phyloP scores from a whole-genome alignment of 2,113 vertebrate species.

The Python bivittatus region DNA sequence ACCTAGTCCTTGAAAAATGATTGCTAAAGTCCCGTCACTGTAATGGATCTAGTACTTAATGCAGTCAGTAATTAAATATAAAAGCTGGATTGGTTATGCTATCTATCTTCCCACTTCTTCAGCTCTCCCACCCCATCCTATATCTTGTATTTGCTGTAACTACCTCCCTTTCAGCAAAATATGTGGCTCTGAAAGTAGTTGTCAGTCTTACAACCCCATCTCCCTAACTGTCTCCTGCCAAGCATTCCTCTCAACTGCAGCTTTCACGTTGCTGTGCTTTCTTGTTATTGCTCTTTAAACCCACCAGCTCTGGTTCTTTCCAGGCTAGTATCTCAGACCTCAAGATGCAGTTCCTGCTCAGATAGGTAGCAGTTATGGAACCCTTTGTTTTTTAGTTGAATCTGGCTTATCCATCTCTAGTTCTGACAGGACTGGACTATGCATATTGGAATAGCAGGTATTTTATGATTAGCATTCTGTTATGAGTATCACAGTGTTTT shows the following conservation, averaged over 20 bases:
- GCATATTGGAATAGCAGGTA: not conserved
- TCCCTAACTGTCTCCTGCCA: not conserved
- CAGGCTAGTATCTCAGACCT: not conserved
- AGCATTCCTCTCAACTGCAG: not conserved
- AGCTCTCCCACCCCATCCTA: not conserved
- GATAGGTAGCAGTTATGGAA: not conserved
- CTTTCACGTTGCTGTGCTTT: not conserved
- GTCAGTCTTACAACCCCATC: not conserved
- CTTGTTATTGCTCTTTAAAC: not conserved
- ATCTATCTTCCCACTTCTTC: not conserved
- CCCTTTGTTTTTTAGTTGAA: not conserved
- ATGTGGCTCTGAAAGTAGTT: conserved; percentile 3
- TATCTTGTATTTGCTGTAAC: not conserved
- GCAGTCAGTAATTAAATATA: not conserved
- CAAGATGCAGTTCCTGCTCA: not conserved
- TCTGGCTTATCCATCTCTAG: not conserved
- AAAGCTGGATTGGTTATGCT: not conserved
- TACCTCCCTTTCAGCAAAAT: not conserved
- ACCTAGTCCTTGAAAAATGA: not conserved
- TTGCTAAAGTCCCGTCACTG: not conserved
- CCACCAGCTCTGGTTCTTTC: not conserved
- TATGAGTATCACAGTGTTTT: conserved; percentile 29
- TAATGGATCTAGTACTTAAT: not conserved
- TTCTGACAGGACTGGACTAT: not conserved
- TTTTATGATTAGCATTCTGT: not conserved